Evolutionary conservation across 2,113 vertebrate genomes (phyloP), one percentile per base, ranked within the genome.

Genomic region (Bubo bubo): DNA sequence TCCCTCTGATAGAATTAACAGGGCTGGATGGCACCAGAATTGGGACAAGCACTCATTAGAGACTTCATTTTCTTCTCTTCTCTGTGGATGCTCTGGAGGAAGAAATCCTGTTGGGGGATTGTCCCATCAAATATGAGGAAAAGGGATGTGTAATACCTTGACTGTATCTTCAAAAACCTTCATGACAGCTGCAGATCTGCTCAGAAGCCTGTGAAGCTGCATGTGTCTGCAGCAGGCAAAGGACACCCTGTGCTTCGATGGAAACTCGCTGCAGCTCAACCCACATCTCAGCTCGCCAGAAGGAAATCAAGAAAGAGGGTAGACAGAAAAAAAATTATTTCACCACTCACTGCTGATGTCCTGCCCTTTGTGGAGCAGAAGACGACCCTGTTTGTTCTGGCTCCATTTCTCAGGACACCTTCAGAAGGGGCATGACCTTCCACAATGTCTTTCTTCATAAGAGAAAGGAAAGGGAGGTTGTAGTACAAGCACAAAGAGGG

Each of bases 201-300:
- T 60, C 88, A 56, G 66, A 43, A 90, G 21, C 39, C 27, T 35
- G 16, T 9, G 20, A 37, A 79, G 37, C 30, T 35, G 11, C 11
- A 6, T 1, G 16, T 20, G 8, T 56, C 45, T 64, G 27, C 2
- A 2, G 35, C 45, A 71, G 30, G 26, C 64, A 62, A 66, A 60
- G 32, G 52, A 66, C 17, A 76, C 28, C 7, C 23, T 14, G 32
- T 56, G 55, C 45, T 66, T 35, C 2, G 3, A 45, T 0, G 1
- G 60, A 68, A 72, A 60, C 68, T 71, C 6, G 0, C 37, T 53
- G 30, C 37, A 53, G 30, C 41, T 59, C 50, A 52, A 49, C 22
- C 9, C 2, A 0, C 27, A 30, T 8, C n/a, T 53, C 32, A 41
- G 41, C 47, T 34, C 1, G 0, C 27, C 43, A 64, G 35, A 47